phyloP scores from a whole-genome alignment of 2,113 vertebrate species.

The Esox niger region DNA sequence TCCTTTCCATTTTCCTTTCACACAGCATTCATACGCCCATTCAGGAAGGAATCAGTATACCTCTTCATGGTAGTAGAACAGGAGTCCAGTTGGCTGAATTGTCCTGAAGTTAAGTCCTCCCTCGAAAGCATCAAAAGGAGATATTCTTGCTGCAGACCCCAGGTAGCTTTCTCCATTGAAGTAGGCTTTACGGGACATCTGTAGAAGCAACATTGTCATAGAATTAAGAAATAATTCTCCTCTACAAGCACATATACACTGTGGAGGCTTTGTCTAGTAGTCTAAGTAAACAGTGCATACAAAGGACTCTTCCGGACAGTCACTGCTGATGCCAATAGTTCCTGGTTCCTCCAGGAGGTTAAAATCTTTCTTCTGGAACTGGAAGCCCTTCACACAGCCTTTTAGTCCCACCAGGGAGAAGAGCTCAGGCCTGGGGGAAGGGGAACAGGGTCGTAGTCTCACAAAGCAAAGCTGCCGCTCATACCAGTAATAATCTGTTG shows the following conservation, averaged over 20 bases:
- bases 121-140: conserved; percentile 85
- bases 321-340: conserved; percentile 92
- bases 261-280: not conserved
- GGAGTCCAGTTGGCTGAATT: conserved; percentile 81
- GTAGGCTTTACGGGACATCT: conserved; percentile 93
- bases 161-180: conserved; percentile 92
- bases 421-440: conserved; percentile 74
- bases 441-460: not conserved
- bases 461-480: not conserved
- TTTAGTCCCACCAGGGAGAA: conserved; percentile 76
- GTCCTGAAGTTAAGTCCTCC: conserved; percentile 93
- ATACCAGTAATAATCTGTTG: not conserved
- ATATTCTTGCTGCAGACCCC: conserved; percentile 83
- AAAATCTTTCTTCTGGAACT: conserved; percentile 98
- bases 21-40: not conserved
- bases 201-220: conserved; percentile 19
- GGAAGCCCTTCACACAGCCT: conserved; percentile 95
- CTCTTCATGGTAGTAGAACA: conserved; percentile 85
- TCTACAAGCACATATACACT: no score
- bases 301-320: conserved; percentile 93
- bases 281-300: conserved; percentile 69
- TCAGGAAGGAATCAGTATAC: conserved; percentile 63
- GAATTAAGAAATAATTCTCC: no score
- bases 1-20: not conserved
- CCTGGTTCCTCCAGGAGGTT: conserved; percentile 92